Conservation (phyloP, 2,888 invertebrate species). For the Amblyteles armatorius region DNA sequence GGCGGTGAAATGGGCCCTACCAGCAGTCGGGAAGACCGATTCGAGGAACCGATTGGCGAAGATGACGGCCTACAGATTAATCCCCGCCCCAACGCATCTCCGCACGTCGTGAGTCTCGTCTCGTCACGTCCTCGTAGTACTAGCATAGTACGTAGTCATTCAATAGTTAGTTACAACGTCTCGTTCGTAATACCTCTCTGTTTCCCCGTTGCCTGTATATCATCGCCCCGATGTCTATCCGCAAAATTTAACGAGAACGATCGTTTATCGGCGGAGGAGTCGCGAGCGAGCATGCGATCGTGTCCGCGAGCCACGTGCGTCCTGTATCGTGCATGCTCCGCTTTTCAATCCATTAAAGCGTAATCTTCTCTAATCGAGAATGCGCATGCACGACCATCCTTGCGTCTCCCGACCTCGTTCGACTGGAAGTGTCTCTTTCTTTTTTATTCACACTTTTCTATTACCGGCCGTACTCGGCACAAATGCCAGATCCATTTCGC, state of each 20-base stretch:
- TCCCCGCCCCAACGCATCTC: slow-evolving; percentile 72
- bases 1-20: slow-evolving; percentile 82
- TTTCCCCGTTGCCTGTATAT: too few species aligned
- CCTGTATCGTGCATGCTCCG: slow-evolving; percentile 13
- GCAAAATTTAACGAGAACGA: not conserved
- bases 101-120: slow-evolving; percentile 76
- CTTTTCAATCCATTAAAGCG: slow-evolving; percentile 43
- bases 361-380: not conserved
- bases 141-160: slow-evolving; percentile 15
- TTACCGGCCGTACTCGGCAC: too few species aligned
- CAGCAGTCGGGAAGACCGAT: slow-evolving; percentile 81
- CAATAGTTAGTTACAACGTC: not conserved
- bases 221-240: not conserved
- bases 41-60: slow-evolving; percentile 81
- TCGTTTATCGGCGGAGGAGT: not conserved
- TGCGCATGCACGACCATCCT: slow-evolving; percentile 8
- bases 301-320: slow-evolving; percentile 44
- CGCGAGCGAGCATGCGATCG: slow-evolving; percentile 1
- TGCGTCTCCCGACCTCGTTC: not conserved
- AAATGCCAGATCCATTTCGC: too few species aligned
- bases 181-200: not conserved
- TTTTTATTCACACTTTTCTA: not conserved
- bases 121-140: not conserved
- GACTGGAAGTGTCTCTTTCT: not conserved
- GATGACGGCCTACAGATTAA: slow-evolving; percentile 82